Evolutionary conservation across 1,140 invertebrate genomes (phyloP), one percentile per base, ranked within the genome.

Genomic region (Drosophila bipectinata): DNA sequence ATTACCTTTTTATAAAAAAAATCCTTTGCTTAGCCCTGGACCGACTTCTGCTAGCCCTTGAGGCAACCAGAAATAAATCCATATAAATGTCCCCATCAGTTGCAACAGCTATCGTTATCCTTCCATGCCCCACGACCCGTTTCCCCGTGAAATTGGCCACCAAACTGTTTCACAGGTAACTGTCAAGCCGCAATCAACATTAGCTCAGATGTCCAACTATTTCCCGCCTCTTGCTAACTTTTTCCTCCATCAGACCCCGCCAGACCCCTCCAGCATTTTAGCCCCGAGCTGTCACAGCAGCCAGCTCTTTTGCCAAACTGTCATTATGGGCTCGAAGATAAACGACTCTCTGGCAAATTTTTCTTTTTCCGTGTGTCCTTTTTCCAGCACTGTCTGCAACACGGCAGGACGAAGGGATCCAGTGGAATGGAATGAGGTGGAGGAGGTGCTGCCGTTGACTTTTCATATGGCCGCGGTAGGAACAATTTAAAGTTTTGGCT

Each of bases 401-500:
- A 15, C n/a, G 41, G 54, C 8, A 14, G 39, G 47, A 4, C 3
- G 1, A 9, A 26, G 30, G 14, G 24, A 3, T 6, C 34, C 3
- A 4, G 32, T 34, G 39, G 39, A 64, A 60, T 51, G 56, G 15
- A 8, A 44, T 44, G 14, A 44, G 34, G 12, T 12, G 34, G 12
- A 37, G 34, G 51, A 52, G 56, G 39, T 66, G 26, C 44, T 76
- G 48, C 64, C 82, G 74, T 74, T 87, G 82, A 85, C 81, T 85
- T 82, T 85, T 85, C 82, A 88, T 87, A 87, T 77, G 78, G 75
- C 83, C 79, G 82, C 81, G 61, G 67, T 72, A 71, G 72, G 61
- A 88, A 83, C 84, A 83, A 88, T 88, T 88, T 88, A 88, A 88
- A 88, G 79, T 88, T 87, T 88, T 83, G 79, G 69, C 83, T 88